These are phyloP conservation scores for Acestrorhynchus altus DNA, from an alignment of 2,797 vertebrate species.

Conservation along the genomic window DNA sequence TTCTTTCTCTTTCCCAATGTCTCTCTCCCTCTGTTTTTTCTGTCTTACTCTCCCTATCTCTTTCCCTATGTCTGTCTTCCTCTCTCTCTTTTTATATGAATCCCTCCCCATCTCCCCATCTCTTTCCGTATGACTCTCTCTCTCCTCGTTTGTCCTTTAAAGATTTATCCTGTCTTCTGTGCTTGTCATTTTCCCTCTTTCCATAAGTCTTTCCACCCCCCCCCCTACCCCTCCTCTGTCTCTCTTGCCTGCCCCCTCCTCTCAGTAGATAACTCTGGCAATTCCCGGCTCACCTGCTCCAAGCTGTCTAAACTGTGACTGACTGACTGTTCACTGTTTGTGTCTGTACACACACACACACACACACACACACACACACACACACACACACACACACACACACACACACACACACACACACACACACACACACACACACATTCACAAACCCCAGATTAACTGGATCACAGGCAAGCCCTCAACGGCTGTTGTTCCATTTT, in stretches of 20 bases:
- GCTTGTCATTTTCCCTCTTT: neutral
- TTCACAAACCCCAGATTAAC: constrained; percentile 66
- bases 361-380: constrained; percentile 3
- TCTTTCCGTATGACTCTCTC: neutral
- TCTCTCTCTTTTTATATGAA: too few species aligned
- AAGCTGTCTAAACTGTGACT: constrained; percentile 72
- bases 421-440: constrained; percentile 16
- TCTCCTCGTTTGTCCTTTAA: too few species aligned
- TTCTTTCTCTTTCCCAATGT: too few species aligned
- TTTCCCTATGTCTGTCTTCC: constrained; percentile 49
- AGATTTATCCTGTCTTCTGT: constrained; percentile 41
- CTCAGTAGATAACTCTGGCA: constrained; percentile 74
- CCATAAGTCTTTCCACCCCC: constrained; percentile 59
- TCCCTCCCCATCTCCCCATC: neutral
- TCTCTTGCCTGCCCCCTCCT: constrained; percentile 28
- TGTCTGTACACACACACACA: neutral
- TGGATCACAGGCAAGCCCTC: constrained; percentile 69
- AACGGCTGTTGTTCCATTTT: constrained; percentile 45
- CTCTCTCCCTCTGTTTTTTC: neutral
- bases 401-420: constrained; percentile 26
- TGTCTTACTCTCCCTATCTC: neutral
- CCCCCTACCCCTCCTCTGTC: neutral
- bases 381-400: constrained; percentile 17
- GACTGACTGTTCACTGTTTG: constrained; percentile 72
- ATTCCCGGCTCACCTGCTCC: constrained; percentile 72